Base-by-base conservation (phyloP, 2,888 invertebrate species). In the Melieria crassipennis region DNA sequence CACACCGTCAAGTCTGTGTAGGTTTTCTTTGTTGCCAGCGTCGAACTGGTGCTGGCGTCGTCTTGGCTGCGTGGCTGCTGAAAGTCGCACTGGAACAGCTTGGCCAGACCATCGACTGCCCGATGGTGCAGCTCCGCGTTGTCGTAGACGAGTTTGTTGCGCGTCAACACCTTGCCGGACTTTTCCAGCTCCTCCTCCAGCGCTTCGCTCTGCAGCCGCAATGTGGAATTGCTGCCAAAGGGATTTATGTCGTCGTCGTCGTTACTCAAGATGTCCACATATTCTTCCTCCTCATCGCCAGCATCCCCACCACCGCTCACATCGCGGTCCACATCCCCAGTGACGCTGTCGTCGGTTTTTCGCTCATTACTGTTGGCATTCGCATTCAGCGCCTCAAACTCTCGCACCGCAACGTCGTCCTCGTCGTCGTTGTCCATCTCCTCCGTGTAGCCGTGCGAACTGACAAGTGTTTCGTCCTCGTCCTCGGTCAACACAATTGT, bases 401-500 rank as follows among this genome's bases (percentile, higher is more conserved):
- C 1, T 2, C 30, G 30, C 30, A 30, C 30, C 30, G 30, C 30
- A 30, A 30, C 75, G 16, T 77, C 78, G 65, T 73, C 77, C 68
- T 78, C 84, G 57, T 81, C 82, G 72, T 82, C 82, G 48, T 83
- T 82, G 10, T 73, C 70, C 7, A 68, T 64, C 0, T 67, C 74
- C 0, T 71, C 73, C 3, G 65, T 63, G 78, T 85, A 85, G 75
- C 82, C 82, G 78, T 84, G 84, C 75, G 83, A 84, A 79, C 83
- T 84, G 72, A 81, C 81, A 82, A 84, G 79, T 79, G 80, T 82
- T 57, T 77, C 78, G 74, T 83, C 82, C 60, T 83, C 84, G 78
- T 86, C 85, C 78, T 86, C 86, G 79, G 86, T 86, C 80, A 86
- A 77, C 76, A 86, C 81, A 78, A 86, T 85, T 77, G 85, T 85